Evolutionary conservation across 2,113 vertebrate species (phyloP).

Genomic region (Tragelaphus imberbis): DNA sequence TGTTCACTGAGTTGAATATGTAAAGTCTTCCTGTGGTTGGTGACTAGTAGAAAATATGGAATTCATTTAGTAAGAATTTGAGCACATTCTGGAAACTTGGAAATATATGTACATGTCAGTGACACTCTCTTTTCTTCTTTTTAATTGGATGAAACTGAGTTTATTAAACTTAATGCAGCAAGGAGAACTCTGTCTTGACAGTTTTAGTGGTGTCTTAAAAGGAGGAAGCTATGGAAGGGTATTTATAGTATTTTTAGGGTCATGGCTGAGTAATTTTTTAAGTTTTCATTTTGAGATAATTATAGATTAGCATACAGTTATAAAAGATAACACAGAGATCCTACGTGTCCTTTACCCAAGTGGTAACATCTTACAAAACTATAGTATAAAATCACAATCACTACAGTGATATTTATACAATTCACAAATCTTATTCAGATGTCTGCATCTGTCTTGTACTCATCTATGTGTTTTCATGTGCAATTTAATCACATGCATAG

Average conservation of each 20-base stretch:
- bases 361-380: neutral
- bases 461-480: neutral
- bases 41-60: neutral
- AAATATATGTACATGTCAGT: neutral
- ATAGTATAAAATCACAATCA: neutral
- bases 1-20: neutral
- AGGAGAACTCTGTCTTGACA: neutral
- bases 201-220: neutral
- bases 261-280: neutral
- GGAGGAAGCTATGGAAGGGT: neutral
- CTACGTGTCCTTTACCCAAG: neutral
- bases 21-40: neutral
- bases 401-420: neutral
- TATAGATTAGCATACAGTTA: neutral
- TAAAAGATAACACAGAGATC: neutral
- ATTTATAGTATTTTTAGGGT: neutral
- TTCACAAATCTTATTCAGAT: neutral
- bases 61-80: neutral
- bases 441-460: neutral
- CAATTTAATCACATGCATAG: neutral
- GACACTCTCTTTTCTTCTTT: neutral
- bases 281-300: neutral
- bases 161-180: neutral
- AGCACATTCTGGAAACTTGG: neutral
- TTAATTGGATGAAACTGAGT: neutral